A percentile compares a stretch with the other conserved stretches of the same genome.
Evolutionary conservation across 1,140 invertebrate species (phyloP).

Genomic region (Hesperophylax magnus): DNA sequence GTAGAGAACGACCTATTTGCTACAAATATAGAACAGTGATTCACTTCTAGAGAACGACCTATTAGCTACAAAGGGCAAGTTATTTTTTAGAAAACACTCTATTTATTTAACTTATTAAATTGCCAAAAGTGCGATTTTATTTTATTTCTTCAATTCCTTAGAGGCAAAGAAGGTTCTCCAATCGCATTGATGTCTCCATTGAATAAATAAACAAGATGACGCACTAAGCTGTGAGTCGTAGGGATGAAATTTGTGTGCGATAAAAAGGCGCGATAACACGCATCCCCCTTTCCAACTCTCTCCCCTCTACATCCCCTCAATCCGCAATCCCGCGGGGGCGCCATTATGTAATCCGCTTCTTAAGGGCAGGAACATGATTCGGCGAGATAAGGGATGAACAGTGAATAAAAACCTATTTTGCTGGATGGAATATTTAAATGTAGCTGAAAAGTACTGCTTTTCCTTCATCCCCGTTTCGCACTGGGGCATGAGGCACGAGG

Average conservation of each 20-base stretch:
- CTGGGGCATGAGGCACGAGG: background rate
- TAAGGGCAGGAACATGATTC: slow-evolving; percentile 42
- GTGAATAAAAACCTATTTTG: slow-evolving; percentile 47
- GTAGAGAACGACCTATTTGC: no score
- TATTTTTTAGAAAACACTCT: background rate
- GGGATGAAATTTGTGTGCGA: slow-evolving; percentile 43
- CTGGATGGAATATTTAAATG: slow-evolving; percentile 36
- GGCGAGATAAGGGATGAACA: slow-evolving; percentile 42
- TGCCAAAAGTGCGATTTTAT: background rate
- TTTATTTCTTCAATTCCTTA: background rate
- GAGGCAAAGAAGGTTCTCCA: background rate
- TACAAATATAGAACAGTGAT: no score
- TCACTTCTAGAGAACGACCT: no score
- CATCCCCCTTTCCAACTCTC: slow-evolving; percentile 22
- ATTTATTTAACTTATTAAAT: background rate
- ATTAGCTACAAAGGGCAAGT: background rate
- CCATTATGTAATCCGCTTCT: slow-evolving; percentile 51
- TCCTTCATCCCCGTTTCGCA: background rate
- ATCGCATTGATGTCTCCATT: slow-evolving; percentile 1
- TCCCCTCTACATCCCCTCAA: background rate
- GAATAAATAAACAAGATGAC: slow-evolving; percentile 13
- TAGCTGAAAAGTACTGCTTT: background rate
- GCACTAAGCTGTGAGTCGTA: slow-evolving; percentile 32
- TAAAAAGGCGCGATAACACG: slow-evolving; percentile 44
- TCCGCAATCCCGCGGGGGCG: slow-evolving; percentile 31